Conservation (phyloP, 37 sponge, comb jelly and placozoan genomes). For the Axinella damicornis region DNA sequence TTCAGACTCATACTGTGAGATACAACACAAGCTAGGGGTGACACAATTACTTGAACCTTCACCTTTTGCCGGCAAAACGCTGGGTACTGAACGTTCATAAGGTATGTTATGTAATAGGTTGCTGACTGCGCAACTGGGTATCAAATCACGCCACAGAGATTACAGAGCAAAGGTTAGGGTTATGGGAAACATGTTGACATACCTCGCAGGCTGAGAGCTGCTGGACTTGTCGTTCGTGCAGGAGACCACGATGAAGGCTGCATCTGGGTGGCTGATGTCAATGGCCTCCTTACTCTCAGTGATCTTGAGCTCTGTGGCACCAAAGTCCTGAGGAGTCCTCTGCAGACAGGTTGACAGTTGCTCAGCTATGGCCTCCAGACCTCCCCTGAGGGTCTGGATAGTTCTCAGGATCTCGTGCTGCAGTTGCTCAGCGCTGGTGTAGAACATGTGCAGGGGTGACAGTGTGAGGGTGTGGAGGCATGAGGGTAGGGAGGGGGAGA, state of each 20-base stretch:
- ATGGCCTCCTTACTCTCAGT: slow-evolving; percentile 53
- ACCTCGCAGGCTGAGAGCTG: slow-evolving; percentile 42
- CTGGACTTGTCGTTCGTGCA: slow-evolving; percentile 45
- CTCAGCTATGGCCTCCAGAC: slow-evolving; percentile 29
- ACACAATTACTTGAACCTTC: too few species aligned
- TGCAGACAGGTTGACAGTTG: slow-evolving; percentile 32
- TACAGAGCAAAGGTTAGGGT: too few species aligned
- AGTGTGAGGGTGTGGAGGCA: slow-evolving; percentile 14
- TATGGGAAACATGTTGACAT: too few species aligned
- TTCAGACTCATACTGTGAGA: too few species aligned
- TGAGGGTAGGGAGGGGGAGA: slow-evolving; percentile 39
- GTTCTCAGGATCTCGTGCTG: not conserved
- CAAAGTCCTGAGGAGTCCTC: slow-evolving; percentile 33
- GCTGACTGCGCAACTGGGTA: too few species aligned
- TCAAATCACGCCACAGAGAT: too few species aligned
- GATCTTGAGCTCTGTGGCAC: slow-evolving; percentile 32
- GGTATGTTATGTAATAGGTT: too few species aligned
- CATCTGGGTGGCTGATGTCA: slow-evolving; percentile 58
- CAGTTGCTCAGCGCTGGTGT: slow-evolving; percentile 34
- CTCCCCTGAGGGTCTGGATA: not conserved
- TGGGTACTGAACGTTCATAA: too few species aligned
- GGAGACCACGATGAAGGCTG: slow-evolving; percentile 68
- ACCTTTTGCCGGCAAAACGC: too few species aligned
- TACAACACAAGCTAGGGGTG: too few species aligned
- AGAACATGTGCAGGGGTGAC: slow-evolving; percentile 72